Percentiles rank a stretch among this genome's conserved stretches.
phyloP scores from a whole-genome alignment of 2,113 vertebrate genomes.

The Myotis davidii region DNA sequence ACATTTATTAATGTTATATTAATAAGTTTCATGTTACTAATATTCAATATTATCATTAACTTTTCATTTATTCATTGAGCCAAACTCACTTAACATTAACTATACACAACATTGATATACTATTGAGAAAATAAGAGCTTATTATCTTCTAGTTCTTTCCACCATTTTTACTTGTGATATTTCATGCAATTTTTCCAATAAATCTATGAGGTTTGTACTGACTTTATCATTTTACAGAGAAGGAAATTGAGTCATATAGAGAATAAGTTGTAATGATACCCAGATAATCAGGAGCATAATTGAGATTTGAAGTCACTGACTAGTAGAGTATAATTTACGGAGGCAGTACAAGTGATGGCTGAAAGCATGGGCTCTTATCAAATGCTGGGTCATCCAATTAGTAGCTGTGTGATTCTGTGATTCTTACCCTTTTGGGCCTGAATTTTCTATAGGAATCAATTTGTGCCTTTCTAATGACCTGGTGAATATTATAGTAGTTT shows the following conservation, averaged over 20 bases:
- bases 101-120: not conserved
- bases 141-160: not conserved
- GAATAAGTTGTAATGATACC: not conserved
- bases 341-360: not conserved
- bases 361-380: not conserved
- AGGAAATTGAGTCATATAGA: not conserved
- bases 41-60: not conserved
- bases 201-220: not conserved
- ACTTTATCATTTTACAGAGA: not conserved
- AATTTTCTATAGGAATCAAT: not conserved
- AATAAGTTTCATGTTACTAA: not conserved
- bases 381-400: not conserved
- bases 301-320: not conserved
- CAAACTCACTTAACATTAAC: not conserved
- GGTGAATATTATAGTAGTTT: not conserved
- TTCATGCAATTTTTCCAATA: not conserved
- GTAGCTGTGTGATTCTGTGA: not conserved
- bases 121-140: conserved; percentile 28
- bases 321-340: not conserved
- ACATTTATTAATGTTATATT: not conserved
- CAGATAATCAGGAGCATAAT: not conserved
- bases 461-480: not conserved
- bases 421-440: not conserved
- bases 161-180: not conserved
- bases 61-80: not conserved